phyloP scores from a whole-genome alignment of 2,797 vertebrate species.

The Trachurus trachurus region DNA sequence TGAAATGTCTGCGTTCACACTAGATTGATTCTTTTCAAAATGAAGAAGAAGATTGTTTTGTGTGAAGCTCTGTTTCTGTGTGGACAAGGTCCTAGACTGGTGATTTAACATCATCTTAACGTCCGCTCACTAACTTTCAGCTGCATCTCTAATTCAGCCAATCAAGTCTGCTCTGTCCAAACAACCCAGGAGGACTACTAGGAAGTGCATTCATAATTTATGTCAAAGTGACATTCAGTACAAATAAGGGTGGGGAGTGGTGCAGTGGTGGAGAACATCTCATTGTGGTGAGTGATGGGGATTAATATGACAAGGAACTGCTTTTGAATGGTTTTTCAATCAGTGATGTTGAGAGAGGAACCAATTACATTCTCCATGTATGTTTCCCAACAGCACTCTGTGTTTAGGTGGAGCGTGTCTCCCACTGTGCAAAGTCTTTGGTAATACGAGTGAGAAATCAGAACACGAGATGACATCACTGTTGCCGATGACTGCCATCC shows the following conservation, averaged over 20 bases:
- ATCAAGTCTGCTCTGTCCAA: neutral
- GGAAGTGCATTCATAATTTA: neutral
- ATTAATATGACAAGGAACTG: neutral
- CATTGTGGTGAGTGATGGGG: neutral
- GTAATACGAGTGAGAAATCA: constrained; percentile 40
- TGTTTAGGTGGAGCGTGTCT: neutral
- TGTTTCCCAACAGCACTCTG: neutral
- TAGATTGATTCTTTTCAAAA: no score
- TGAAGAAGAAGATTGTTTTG: no score
- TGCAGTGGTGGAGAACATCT: neutral
- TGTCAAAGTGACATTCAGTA: neutral
- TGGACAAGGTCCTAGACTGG: no score
- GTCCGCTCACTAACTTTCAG: neutral
- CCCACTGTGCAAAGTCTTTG: constrained; percentile 10
- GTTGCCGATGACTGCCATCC: constrained; percentile 32
- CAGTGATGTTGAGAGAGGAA: neutral
- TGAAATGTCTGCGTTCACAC: no score
- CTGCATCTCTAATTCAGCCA: neutral
- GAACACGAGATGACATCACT: constrained; percentile 57
- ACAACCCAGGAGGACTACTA: neutral
- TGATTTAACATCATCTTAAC: neutral
- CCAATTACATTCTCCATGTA: neutral
- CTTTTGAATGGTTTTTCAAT: neutral
- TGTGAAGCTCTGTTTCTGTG: no score
- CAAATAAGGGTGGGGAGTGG: neutral